phyloP scores from a whole-genome alignment of 2,113 vertebrate genomes.

The Picathartes gymnocephalus region DNA sequence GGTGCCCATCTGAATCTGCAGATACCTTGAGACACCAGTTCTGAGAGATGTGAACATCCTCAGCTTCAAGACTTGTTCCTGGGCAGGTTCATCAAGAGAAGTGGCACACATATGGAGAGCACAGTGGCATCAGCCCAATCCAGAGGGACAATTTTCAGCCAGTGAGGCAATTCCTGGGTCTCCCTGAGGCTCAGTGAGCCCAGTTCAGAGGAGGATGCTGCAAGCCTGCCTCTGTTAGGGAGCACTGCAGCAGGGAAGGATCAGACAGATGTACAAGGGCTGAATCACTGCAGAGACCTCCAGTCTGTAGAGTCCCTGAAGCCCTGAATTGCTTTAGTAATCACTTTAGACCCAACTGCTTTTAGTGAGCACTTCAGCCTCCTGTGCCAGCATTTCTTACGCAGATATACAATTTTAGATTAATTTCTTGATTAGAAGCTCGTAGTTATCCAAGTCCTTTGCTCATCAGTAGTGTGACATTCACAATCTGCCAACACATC shows the following conservation, averaged over 20 bases:
- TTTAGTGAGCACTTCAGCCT: constrained; percentile 13
- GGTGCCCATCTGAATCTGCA: not conserved
- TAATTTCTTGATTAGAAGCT: constrained; percentile 58
- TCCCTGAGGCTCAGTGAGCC: not conserved
- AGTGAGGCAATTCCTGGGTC: not conserved
- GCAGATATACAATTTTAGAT: constrained; percentile 58
- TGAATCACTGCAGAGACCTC: not conserved
- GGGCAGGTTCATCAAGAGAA: not conserved
- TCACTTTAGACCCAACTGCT: constrained; percentile 32
- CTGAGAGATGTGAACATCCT: not conserved
- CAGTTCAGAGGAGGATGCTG: not conserved
- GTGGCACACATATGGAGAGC: not conserved
- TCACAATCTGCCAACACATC: constrained; percentile 66
- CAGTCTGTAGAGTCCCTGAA: not conserved
- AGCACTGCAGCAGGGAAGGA: not conserved
- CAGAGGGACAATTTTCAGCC: not conserved
- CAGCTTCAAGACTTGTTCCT: not conserved
- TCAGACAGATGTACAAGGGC: not conserved
- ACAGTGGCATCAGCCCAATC: not conserved
- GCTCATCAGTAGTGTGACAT: constrained; percentile 64
- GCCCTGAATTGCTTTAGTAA: constrained; percentile 27
- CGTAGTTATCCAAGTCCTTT: constrained; percentile 61
- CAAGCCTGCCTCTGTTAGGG: not conserved
- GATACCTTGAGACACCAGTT: not conserved
- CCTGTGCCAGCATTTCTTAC: constrained; percentile 47